Conservation (phyloP, 2,113 vertebrate species). For the Malurus alboscapulatus region DNA sequence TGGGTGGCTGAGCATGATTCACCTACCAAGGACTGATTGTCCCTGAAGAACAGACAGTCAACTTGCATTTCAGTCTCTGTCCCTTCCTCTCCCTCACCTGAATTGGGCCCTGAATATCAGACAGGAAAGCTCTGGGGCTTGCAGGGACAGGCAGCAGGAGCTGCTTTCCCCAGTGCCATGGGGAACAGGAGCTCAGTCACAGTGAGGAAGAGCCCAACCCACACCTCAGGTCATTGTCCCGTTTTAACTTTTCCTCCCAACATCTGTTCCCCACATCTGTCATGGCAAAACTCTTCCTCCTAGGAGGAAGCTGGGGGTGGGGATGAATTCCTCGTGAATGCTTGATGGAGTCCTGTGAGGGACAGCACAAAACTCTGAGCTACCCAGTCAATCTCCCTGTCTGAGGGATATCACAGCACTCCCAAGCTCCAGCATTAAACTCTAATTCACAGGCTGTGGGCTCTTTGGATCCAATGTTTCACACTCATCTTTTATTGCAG, state of each 20-base stretch:
- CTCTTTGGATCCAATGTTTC: background rate
- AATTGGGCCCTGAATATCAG: background rate
- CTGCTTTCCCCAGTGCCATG: background rate
- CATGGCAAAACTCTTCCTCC: slow-evolving; percentile 17
- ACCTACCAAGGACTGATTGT: background rate
- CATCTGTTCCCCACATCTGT: slow-evolving; percentile 60
- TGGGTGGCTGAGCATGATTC: background rate
- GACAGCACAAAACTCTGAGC: background rate
- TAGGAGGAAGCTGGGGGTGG: slow-evolving; percentile 45
- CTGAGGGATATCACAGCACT: background rate
- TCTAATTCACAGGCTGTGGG: background rate
- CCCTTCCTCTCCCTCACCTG: background rate
- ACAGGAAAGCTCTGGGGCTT: accelerated
- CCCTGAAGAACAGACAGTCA: background rate
- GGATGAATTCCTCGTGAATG: slow-evolving; percentile 19
- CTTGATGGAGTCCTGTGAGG: background rate
- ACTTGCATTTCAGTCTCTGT: background rate
- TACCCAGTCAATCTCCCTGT: background rate
- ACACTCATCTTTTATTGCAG: background rate
- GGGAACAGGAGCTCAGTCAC: background rate
- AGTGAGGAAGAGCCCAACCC: background rate
- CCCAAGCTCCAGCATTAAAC: background rate
- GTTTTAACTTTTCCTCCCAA: background rate
- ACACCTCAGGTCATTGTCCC: slow-evolving; percentile 31
- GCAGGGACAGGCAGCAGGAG: background rate